Percentiles rank a stretch among this genome's conserved stretches.
phyloP scores from a whole-genome alignment of 2,888 invertebrate genomes.

The Ichneumoninae sp. region DNA sequence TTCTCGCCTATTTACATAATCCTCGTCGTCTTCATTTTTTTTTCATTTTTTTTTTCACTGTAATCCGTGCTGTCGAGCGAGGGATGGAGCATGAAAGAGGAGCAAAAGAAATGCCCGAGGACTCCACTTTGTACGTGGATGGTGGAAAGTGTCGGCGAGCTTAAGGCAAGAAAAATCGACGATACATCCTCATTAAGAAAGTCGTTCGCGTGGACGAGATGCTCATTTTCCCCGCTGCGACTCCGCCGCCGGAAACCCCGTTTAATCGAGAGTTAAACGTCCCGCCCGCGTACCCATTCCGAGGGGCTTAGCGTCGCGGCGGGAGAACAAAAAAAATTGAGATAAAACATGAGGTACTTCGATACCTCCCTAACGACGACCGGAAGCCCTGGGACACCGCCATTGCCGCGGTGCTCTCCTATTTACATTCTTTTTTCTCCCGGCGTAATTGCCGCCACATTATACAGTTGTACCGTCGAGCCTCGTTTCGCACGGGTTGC shows the following conservation, averaged over 20 bases:
- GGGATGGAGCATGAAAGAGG: background rate
- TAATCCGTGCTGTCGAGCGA: conserved; percentile 2
- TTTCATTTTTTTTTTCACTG: conserved; percentile 3
- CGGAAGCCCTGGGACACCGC: conserved; percentile 10
- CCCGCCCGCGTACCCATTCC: background rate
- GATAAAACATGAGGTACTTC: conserved; percentile 15
- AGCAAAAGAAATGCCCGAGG: background rate
- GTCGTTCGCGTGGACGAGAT: conserved; percentile 25
- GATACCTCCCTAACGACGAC: conserved; percentile 38
- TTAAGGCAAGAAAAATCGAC: conserved; percentile 24
- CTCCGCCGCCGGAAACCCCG: background rate
- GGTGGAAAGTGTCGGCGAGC: background rate
- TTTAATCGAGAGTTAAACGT: conserved; percentile 8
- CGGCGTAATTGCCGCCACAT: conserved; percentile 52
- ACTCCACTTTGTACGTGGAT: background rate
- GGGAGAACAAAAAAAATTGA: background rate
- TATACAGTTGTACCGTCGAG: conserved; percentile 39
- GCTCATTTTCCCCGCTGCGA: conserved; percentile 32
- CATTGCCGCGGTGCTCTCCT: background rate
- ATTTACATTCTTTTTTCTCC: background rate
- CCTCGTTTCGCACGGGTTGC: conserved; percentile 6
- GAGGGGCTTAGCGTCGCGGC: conserved; percentile 16
- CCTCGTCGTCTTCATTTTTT: background rate
- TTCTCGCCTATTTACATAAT: conserved; percentile 23
- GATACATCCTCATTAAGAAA: conserved; percentile 46